Conservation (phyloP, 2,797 vertebrate species). For the Gallinago solitaria region DNA sequence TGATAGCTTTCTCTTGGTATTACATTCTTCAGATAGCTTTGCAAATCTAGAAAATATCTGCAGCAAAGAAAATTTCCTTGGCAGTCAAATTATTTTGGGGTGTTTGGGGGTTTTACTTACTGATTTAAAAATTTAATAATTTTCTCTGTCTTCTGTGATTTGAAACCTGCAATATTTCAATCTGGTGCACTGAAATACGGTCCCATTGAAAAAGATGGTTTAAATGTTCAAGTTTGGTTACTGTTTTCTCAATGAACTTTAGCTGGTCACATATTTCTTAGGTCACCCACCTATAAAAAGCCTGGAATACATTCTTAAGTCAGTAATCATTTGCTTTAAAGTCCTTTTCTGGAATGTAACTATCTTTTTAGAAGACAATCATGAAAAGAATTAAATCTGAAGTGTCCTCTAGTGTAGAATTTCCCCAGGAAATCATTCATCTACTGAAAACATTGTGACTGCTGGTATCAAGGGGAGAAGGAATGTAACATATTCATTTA, state of each 20-base stretch:
- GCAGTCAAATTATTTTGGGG: background rate
- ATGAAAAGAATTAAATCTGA: background rate
- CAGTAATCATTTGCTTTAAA: background rate
- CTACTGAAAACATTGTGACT: background rate
- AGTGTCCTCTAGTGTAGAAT: background rate
- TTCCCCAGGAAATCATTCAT: background rate
- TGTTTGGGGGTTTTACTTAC: background rate
- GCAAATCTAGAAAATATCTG: background rate
- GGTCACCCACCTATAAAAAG: background rate
- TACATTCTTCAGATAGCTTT: background rate
- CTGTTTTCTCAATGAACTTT: background rate
- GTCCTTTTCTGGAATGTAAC: background rate
- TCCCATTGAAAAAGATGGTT: background rate
- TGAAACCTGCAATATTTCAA: background rate
- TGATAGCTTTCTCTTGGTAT: background rate
- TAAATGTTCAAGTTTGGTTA: background rate
- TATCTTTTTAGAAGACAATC: background rate
- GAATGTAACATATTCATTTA: background rate
- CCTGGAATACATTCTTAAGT: background rate
- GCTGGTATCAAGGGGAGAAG: background rate
- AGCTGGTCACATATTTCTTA: background rate
- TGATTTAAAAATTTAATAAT: rapidly evolving
- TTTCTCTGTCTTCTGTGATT: background rate
- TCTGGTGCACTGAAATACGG: background rate
- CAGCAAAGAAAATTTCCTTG: background rate